These are phyloP conservation scores for Musca domestica DNA, from an alignment of 1,140 invertebrate genomes.

Conservation along the genomic window DNA sequence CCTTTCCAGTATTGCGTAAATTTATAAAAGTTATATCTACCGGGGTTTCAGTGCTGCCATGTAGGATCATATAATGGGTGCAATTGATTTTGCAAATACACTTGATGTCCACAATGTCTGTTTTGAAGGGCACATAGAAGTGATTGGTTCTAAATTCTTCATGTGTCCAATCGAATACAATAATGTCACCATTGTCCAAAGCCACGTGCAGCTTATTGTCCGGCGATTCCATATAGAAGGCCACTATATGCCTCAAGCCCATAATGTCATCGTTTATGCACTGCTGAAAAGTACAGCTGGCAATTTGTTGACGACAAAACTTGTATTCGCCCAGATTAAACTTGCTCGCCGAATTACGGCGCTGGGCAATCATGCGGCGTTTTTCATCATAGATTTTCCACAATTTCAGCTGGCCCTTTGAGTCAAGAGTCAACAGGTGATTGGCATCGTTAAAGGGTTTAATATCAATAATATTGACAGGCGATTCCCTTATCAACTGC, in stretches of 20 bases:
- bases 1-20: constrained; percentile 18
- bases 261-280: background rate
- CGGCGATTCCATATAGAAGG: background rate
- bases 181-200: constrained; percentile 8
- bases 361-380: background rate
- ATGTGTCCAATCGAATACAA: constrained; percentile 8
- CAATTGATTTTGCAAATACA: constrained; percentile 19
- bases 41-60: background rate
- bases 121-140: background rate
- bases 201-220: constrained; percentile 5
- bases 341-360: background rate
- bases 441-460: constrained; percentile 35
- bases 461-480: constrained; percentile 23
- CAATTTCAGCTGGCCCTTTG: constrained; percentile 38
- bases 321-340: constrained; percentile 13
- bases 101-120: constrained; percentile 13
- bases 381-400: constrained; percentile 32
- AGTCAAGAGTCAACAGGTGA: constrained; percentile 38
- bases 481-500: constrained; percentile 15
- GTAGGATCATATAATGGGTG: constrained; percentile 33
- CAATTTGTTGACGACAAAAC: background rate
- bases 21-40: constrained; percentile 19
- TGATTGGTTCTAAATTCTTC: constrained; percentile 1
- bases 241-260: background rate
- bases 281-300: background rate